These are phyloP conservation scores for Acleris sparsana DNA, from an alignment of 2,888 invertebrate genomes.

Conservation along the genomic window DNA sequence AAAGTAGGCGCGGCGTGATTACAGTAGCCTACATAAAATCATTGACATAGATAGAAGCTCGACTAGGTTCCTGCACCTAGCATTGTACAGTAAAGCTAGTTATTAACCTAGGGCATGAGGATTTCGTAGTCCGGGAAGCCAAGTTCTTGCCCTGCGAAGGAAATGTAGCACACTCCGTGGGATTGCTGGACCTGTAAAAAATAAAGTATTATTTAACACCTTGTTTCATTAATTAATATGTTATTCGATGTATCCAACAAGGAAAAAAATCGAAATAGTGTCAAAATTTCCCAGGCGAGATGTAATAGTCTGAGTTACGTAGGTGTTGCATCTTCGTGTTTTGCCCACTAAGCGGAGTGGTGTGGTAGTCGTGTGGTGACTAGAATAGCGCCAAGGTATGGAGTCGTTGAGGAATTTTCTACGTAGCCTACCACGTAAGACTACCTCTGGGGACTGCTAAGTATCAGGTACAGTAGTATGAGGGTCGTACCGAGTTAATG, in stretches of 20 bases:
- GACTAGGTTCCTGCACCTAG: slow-evolving; percentile 38
- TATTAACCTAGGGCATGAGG: slow-evolving; percentile 72
- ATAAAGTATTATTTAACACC: neutral
- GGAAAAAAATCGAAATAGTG: too few species aligned
- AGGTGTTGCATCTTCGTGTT: too few species aligned
- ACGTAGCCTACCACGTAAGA: too few species aligned
- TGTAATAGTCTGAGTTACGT: too few species aligned
- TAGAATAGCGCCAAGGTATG: too few species aligned
- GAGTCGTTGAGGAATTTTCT: too few species aligned
- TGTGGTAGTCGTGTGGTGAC: too few species aligned
- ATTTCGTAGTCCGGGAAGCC: slow-evolving; percentile 92
- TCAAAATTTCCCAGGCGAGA: too few species aligned
- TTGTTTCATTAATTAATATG: neutral
- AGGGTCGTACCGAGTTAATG: too few species aligned
- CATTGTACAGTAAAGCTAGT: slow-evolving; percentile 36
- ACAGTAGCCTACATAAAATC: slow-evolving; percentile 33
- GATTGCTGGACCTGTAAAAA: slow-evolving; percentile 87
- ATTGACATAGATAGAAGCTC: slow-evolving; percentile 15
- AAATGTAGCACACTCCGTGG: slow-evolving; percentile 92
- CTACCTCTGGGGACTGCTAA: too few species aligned
- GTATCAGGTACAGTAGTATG: too few species aligned
- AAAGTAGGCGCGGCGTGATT: slow-evolving; percentile 47
- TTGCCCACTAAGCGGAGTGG: too few species aligned
- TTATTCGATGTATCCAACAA: neutral
- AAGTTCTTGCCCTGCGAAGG: slow-evolving; percentile 91